These are phyloP conservation scores for Alligator mississippiensis DNA, from an alignment of 2,113 vertebrate species.

Conservation along the genomic window DNA sequence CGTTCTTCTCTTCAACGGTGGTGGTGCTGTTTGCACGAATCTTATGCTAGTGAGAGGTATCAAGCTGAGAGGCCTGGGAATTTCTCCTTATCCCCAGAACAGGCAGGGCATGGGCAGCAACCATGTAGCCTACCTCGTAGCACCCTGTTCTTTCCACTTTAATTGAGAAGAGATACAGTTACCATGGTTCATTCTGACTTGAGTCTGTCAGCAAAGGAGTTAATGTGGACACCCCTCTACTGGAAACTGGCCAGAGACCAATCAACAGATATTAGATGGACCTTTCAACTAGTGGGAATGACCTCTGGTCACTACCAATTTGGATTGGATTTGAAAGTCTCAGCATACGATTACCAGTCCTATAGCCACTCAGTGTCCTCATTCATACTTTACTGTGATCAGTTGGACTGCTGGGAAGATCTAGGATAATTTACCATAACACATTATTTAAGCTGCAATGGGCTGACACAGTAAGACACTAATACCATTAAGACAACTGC, in stretches of 20 bases:
- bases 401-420: not conserved
- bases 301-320: not conserved
- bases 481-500: not conserved
- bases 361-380: not conserved
- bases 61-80: not conserved
- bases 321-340: not conserved
- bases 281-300: not conserved
- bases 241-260: not conserved
- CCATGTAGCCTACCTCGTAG: not conserved
- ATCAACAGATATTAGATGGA: not conserved
- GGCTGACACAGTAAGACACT: not conserved
- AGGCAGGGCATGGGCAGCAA: not conserved
- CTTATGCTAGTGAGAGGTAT: not conserved
- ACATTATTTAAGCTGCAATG: not conserved
- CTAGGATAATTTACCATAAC: not conserved
- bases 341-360: not conserved
- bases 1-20: rapidly evolving
- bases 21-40: not conserved
- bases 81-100: not conserved
- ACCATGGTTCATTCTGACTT: not conserved
- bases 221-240: not conserved
- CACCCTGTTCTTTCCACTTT: not conserved
- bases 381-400: not conserved
- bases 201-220: not conserved
- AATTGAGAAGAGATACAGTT: not conserved